These are phyloP conservation scores for Hormiphora californensis DNA, from an alignment of 37 sponge, comb jelly and placozoan genomes.

Conservation along the genomic window DNA sequence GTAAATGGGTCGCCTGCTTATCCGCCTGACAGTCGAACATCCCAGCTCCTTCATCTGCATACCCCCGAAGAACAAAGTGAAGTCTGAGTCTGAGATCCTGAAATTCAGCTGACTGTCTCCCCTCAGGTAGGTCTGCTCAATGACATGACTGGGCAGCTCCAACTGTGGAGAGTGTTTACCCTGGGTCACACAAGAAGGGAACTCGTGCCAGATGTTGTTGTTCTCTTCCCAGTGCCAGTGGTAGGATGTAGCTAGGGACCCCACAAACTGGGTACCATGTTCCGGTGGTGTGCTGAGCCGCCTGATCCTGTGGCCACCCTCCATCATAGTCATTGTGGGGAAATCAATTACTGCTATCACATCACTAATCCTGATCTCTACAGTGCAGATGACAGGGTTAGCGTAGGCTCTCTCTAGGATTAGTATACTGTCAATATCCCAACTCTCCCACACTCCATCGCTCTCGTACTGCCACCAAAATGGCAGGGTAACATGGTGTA, in stretches of 20 bases:
- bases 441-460: not conserved
- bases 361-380: slow-evolving; percentile 46
- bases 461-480: slow-evolving; percentile 53
- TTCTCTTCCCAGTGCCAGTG: slow-evolving; percentile 55
- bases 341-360: slow-evolving; percentile 37
- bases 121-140: not conserved
- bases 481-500: slow-evolving; percentile 39
- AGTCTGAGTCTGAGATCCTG: slow-evolving; percentile 49
- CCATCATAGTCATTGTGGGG: slow-evolving; percentile 52
- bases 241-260: slow-evolving; percentile 47
- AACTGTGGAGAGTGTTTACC: slow-evolving; percentile 53
- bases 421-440: slow-evolving; percentile 21
- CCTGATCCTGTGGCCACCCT: slow-evolving; percentile 9
- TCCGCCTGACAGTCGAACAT: slow-evolving; percentile 9
- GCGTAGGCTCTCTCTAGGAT: slow-evolving; percentile 50
- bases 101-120: not conserved
- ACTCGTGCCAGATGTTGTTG: slow-evolving; percentile 51
- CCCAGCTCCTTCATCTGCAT: slow-evolving; percentile 54
- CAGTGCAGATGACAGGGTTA: slow-evolving; percentile 30
- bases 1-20: slow-evolving; percentile 22
- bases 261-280: not conserved
- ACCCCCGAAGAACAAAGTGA: slow-evolving; percentile 20
- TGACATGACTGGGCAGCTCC: slow-evolving; percentile 47
- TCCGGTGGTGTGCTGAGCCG: not conserved
- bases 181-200: slow-evolving; percentile 53